phyloP scores from a whole-genome alignment of 2,888 invertebrate species.

The Scaptomyza flava region DNA sequence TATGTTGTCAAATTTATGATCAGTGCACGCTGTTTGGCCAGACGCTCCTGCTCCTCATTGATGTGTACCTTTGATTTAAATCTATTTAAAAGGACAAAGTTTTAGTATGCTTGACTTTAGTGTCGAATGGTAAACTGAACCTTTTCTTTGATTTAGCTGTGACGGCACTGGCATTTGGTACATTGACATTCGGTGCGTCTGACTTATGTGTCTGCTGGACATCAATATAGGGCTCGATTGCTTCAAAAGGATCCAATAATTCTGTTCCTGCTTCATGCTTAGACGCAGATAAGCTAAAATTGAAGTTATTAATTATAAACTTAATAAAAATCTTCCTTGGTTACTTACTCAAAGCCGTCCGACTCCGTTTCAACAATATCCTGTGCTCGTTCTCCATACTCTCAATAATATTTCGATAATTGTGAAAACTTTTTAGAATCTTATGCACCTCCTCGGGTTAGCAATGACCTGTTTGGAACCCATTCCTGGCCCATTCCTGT shows the following conservation, averaged over 20 bases:
- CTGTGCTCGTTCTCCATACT: constrained; percentile 76
- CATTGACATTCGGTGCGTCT: background rate
- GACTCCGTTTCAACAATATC: constrained; percentile 49
- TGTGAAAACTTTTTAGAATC: constrained; percentile 82
- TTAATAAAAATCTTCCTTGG: background rate
- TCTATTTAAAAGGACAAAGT: constrained; percentile 32
- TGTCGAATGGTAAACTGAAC: constrained; percentile 21
- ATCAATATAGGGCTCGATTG: constrained; percentile 73
- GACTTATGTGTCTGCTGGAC: constrained; percentile 40
- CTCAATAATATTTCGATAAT: constrained; percentile 82
- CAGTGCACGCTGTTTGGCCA: constrained; percentile 84
- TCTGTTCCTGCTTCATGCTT: constrained; percentile 50
- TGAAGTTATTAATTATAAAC: background rate
- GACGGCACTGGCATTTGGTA: constrained; percentile 15
- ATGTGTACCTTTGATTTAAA: constrained; percentile 80
- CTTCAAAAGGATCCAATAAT: constrained; percentile 66
- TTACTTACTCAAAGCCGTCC: constrained; percentile 48
- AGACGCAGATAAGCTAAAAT: constrained; percentile 44
- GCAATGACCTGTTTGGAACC: constrained; percentile 62
- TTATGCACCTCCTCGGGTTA: constrained; percentile 73
- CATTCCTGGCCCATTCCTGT: too few species aligned
- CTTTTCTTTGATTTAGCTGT: constrained; percentile 67
- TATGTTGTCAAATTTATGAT: constrained; percentile 87
- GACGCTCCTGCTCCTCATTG: constrained; percentile 78
- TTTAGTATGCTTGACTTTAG: background rate